Evolutionary conservation across 2,113 vertebrate genomes (phyloP).

Genomic region (Phalacrocorax carbo): DNA sequence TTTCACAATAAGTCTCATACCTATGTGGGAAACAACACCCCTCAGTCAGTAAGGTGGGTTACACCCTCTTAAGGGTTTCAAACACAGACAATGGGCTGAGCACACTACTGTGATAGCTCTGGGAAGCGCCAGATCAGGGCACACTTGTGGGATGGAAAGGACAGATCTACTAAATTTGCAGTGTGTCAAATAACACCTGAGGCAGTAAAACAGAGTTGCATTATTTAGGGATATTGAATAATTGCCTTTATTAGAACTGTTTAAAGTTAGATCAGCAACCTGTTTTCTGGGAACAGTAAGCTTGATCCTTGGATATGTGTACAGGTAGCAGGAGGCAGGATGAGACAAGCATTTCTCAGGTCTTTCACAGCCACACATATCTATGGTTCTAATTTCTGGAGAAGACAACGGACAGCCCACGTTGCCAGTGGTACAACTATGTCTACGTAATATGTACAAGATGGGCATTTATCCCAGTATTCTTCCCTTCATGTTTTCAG

Average conservation of each 20-base stretch:
- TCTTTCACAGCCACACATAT: neutral
- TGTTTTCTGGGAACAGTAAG: neutral
- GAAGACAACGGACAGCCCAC: neutral
- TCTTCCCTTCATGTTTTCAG: constrained; percentile 15
- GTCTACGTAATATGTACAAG: neutral
- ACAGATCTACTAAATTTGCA: neutral
- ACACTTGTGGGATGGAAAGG: neutral
- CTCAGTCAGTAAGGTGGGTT: neutral
- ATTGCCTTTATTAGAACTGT: neutral
- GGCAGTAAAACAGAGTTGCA: neutral
- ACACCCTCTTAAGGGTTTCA: neutral
- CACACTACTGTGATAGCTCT: neutral
- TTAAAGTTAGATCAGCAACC: neutral
- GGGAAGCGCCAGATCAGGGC: neutral
- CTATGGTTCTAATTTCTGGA: neutral
- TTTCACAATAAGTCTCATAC: neutral
- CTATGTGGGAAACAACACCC: neutral
- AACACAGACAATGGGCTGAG: neutral
- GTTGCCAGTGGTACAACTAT: neutral
- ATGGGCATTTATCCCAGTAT: neutral
- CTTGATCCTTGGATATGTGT: neutral
- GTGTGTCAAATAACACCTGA: neutral
- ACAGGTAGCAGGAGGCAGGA: neutral
- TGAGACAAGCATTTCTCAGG: neutral
- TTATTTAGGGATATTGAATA: neutral